Evolutionary conservation across 2,113 vertebrate species (phyloP).

Genomic region (Hippopotamus amphibius): DNA sequence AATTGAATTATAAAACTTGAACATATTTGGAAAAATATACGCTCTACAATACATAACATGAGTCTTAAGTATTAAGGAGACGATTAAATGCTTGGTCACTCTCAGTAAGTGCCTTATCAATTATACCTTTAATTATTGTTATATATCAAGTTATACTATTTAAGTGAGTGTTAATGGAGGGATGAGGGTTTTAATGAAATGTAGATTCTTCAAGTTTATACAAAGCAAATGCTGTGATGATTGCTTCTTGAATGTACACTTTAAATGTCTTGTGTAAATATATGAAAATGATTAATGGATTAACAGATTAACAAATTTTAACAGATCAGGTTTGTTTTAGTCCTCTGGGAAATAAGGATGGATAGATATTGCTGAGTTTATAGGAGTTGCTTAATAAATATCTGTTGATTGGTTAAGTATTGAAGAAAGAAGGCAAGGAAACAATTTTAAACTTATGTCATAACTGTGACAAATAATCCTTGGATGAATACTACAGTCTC

Average conservation of each 20-base stretch:
- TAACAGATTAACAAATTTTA: conserved; percentile 16
- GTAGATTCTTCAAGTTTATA: conserved; percentile 69
- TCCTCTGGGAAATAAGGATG: conserved; percentile 44
- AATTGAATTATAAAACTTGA: conserved; percentile 80
- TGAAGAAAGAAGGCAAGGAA: neutral
- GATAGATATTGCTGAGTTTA: neutral
- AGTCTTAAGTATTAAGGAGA: conserved; percentile 60
- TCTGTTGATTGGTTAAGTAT: conserved; percentile 49
- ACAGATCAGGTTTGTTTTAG: neutral
- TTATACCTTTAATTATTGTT: conserved; percentile 81
- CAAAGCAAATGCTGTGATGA: conserved; percentile 11
- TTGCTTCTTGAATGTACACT: neutral
- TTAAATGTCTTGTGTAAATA: conserved; percentile 12
- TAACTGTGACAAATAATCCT: neutral
- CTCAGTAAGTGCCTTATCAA: conserved; percentile 77
- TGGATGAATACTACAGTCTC: neutral
- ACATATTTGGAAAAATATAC: conserved; percentile 64
- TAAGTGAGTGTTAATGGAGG: conserved; percentile 62
- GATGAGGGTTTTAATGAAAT: conserved; percentile 61
- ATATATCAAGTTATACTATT: conserved; percentile 66
- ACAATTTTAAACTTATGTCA: neutral
- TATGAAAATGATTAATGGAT: neutral
- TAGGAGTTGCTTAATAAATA: conserved; percentile 55
- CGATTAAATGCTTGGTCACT: conserved; percentile 79
- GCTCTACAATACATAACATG: conserved; percentile 53